phyloP scores from a whole-genome alignment of 2,113 vertebrate genomes.

The Dryoscopus gambensis region DNA sequence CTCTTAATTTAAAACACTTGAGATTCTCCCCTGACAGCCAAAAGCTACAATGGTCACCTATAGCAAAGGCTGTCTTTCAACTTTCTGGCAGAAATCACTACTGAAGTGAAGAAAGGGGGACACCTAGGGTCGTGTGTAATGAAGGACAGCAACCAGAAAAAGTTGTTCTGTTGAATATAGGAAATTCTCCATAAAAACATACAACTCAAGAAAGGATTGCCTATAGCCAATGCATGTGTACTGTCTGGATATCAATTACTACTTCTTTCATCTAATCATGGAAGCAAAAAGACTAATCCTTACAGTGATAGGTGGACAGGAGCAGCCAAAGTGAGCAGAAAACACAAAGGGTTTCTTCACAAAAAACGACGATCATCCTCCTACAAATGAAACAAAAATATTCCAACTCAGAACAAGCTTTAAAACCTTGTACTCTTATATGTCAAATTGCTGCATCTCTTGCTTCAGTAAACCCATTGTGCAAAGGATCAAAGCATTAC shows the following conservation, averaged over 20 bases:
- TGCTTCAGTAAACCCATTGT: neutral
- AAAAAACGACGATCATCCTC: neutral
- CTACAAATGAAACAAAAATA: neutral
- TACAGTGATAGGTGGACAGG: neutral
- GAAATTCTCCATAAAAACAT: neutral
- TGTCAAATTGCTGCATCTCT: neutral
- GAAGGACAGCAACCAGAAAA: neutral
- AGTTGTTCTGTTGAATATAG: neutral
- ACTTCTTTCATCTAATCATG: neutral
- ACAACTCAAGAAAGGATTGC: neutral
- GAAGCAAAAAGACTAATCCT: neutral
- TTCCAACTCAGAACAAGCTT: neutral
- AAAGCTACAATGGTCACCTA: neutral
- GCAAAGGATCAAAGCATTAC: neutral
- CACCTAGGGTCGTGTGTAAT: constrained; percentile 37
- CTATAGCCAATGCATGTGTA: fast-evolving
- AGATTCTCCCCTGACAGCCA: neutral
- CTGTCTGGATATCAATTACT: neutral
- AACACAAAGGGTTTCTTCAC: neutral
- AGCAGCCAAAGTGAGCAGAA: neutral
- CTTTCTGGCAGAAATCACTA: neutral
- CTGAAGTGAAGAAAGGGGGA: constrained; percentile 35
- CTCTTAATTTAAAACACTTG: neutral
- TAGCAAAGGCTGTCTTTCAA: neutral
- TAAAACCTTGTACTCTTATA: neutral